Evolutionary conservation across 2,888 invertebrate species (phyloP), one percentile per base, ranked within the genome.

Genomic region (Branchipolynoe longqiensis): DNA sequence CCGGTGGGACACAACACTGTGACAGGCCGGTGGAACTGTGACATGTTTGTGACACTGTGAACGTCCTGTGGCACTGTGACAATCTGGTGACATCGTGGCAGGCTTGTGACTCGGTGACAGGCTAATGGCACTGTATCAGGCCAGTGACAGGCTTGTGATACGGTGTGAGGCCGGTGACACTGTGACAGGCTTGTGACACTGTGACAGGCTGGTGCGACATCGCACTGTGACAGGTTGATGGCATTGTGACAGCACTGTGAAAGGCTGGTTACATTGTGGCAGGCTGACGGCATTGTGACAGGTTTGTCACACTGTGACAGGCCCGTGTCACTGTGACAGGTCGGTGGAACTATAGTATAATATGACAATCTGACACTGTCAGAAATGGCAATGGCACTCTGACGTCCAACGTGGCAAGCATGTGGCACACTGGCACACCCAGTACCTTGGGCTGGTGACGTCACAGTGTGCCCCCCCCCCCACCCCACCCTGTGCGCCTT

Each of bases 251-350:
- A 8, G 8, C 18, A 48, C 48, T 48, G 48, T 62, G 12, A 62
- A 8, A 62, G n/a, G 62, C n/a, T 25, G 6, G 62, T 25, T n/a
- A 8, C 62, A 62, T 25, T 28, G 25, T 62, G 12, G n/a, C 62
- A 62, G n/a, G 62, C n/a, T 28, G 6, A 25, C 12, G 14, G 6
- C 62, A 62, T 8, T 62, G 25, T 62, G 25, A 62, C 62, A 62
- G n/a, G 62, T 28, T 28, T n/a, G 62, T 25, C 62, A 62, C 62
- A 62, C 62, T 28, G 25, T 62, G 62, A 62, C 62, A 62, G n/a
- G 62, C n/a, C n/a, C 28, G 62, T 25, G 14, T 25, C 62, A 62
- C 62, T 62, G 25, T 62, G 62, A 62, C 62, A 62, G n/a, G 62
- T 28, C n/a, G 6, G 62, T 25, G 14, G 6, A 8, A 62, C n/a